These are phyloP conservation scores for Triplophysa yarkandensis DNA, from an alignment of 2,797 vertebrate species.

Conservation along the genomic window DNA sequence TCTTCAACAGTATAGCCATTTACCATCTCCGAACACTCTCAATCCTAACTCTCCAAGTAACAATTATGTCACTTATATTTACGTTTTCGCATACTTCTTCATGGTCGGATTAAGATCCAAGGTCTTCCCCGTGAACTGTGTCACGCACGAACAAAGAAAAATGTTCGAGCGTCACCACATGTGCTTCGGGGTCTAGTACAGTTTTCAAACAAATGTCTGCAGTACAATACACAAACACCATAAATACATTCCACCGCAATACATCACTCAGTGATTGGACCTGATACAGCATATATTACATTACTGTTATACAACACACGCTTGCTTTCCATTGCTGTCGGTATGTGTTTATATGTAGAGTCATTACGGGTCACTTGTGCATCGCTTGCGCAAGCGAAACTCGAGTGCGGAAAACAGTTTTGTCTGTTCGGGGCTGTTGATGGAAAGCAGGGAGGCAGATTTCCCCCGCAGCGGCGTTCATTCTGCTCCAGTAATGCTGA, in stretches of 20 bases:
- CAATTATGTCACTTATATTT: neutral
- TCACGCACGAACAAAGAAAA: constrained; percentile 25
- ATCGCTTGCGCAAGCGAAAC: constrained; percentile 13
- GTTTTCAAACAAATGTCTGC: constrained; percentile 6
- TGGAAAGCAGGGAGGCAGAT: constrained; percentile 29
- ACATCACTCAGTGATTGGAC: constrained; percentile 15
- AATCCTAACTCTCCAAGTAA: neutral
- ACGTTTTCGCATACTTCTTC: constrained; percentile 16
- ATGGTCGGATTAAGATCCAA: constrained; percentile 3
- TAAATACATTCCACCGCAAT: constrained; percentile 13
- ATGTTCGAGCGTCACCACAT: constrained; percentile 1
- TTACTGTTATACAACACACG: constrained; percentile 17
- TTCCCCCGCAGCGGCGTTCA: constrained; percentile 36
- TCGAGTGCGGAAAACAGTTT: constrained; percentile 20
- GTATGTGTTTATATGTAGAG: constrained; percentile 41
- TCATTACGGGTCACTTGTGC: constrained; percentile 36
- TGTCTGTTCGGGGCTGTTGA: constrained; percentile 24
- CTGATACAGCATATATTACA: constrained; percentile 24
- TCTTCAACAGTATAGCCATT: neutral
- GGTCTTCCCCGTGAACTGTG: neutral
- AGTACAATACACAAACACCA: constrained; percentile 24
- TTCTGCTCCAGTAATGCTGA: constrained; percentile 46
- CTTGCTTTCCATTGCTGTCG: constrained; percentile 24
- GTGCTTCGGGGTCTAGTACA: neutral
- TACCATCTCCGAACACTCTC: neutral